These are phyloP conservation scores for Neoaliturus tenellus DNA, from an alignment of 2,888 invertebrate genomes.

Conservation along the genomic window DNA sequence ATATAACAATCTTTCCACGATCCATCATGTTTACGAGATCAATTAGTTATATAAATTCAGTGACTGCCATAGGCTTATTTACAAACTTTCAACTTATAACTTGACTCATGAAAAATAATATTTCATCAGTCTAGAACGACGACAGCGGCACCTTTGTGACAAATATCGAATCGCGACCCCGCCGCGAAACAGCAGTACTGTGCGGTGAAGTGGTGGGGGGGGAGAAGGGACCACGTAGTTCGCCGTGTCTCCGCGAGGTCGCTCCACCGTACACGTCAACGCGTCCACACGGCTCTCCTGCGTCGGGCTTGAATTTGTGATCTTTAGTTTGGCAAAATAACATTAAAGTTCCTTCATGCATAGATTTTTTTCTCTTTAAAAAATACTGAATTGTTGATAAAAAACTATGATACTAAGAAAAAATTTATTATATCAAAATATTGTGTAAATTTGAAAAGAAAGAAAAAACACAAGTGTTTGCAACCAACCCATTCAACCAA, in stretches of 20 bases:
- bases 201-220: background rate
- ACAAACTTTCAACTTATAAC: too few species aligned
- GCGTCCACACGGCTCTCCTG: background rate
- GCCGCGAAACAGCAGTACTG: background rate
- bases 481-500: too few species aligned
- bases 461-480: too few species aligned
- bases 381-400: background rate
- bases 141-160: conserved; percentile 1
- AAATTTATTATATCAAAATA: too few species aligned
- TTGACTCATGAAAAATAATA: too few species aligned
- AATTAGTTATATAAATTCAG: too few species aligned
- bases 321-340: background rate
- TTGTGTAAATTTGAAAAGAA: too few species aligned
- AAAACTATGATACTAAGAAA: too few species aligned
- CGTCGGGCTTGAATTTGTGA: too few species aligned
- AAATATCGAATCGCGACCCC: background rate
- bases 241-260: background rate
- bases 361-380: background rate
- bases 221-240: conserved; percentile 3
- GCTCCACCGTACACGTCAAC: background rate
- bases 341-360: background rate
- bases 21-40: too few species aligned
- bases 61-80: too few species aligned
- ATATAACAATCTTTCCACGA: too few species aligned
- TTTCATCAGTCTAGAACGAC: background rate